A percentile compares a stretch with the other conserved stretches of the same genome.
Conservation (phyloP, 2,113 vertebrate species). For the Eublepharis macularius region DNA sequence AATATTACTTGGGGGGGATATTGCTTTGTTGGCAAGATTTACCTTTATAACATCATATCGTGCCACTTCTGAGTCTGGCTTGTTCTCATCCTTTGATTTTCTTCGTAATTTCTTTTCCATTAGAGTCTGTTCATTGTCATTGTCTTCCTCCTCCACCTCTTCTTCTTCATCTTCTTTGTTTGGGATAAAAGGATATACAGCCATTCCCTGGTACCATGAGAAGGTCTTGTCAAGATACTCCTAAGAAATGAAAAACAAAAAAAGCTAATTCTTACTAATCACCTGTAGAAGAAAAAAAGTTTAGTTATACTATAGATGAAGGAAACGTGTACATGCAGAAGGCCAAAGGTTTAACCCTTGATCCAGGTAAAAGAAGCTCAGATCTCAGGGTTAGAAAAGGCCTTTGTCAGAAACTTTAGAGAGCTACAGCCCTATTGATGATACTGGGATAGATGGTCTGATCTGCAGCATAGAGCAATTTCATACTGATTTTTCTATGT, state of each 20-base stretch:
- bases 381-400: neutral
- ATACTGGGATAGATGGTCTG: neutral
- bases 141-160: constrained; percentile 82
- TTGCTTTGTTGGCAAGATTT: constrained; percentile 25
- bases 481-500: neutral
- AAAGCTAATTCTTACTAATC: neutral
- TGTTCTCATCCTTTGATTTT: constrained; percentile 80
- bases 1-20: neutral
- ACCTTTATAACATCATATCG: constrained; percentile 90
- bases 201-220: constrained; percentile 88
- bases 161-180: constrained; percentile 79
- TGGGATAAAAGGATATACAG: constrained; percentile 84
- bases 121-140: constrained; percentile 64
- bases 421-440: too few species aligned
- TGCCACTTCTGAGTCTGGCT: constrained; percentile 85
- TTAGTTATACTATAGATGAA: neutral
- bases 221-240: constrained; percentile 89
- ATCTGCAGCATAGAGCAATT: too few species aligned
- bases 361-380: neutral
- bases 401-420: too few species aligned
- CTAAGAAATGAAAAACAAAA: constrained; percentile 64
- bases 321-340: neutral
- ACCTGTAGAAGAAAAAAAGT: neutral
- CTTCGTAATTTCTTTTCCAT: constrained; percentile 68
- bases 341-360: neutral